A percentile compares a stretch with the other conserved stretches of the same genome.
phyloP scores from a whole-genome alignment of 2,888 invertebrate genomes.

The Xanthorhoe spadicearia region DNA sequence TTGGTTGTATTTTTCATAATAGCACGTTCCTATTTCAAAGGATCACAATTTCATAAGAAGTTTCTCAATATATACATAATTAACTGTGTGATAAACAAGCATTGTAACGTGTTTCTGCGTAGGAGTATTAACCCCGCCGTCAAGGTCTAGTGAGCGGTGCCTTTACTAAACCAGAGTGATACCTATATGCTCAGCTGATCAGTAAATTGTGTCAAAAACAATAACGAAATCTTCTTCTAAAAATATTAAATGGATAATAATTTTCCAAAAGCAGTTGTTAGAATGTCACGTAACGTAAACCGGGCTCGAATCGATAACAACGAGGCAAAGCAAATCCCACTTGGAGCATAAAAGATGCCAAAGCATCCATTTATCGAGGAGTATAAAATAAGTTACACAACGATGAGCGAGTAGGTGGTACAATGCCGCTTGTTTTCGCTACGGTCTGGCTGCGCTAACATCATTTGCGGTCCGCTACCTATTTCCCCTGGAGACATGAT shows the following conservation, averaged over 20 bases:
- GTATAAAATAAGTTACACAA: constrained; percentile 49
- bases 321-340: constrained; percentile 24
- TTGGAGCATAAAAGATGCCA: constrained; percentile 32
- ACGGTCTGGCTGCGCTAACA: constrained; percentile 73
- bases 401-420: constrained; percentile 46
- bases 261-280: constrained; percentile 10
- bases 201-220: constrained; percentile 3
- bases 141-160: constrained; percentile 48
- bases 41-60: constrained; percentile 33
- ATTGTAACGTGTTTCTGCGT: constrained; percentile 39
- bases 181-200: constrained; percentile 26
- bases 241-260: background rate
- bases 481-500: constrained; percentile 66
- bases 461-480: constrained; percentile 77
- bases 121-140: constrained; percentile 45
- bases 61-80: constrained; percentile 40
- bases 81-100: constrained; percentile 43
- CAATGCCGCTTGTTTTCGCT: constrained; percentile 59
- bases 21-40: constrained; percentile 9
- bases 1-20: constrained; percentile 15
- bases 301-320: constrained; percentile 36
- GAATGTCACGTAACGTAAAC: constrained; percentile 16
- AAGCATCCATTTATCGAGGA: constrained; percentile 38
- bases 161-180: constrained; percentile 37
- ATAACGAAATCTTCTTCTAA: background rate